These are phyloP conservation scores for Muscicapa comitata DNA, from an alignment of 2,797 vertebrate species.

Conservation along the genomic window DNA sequence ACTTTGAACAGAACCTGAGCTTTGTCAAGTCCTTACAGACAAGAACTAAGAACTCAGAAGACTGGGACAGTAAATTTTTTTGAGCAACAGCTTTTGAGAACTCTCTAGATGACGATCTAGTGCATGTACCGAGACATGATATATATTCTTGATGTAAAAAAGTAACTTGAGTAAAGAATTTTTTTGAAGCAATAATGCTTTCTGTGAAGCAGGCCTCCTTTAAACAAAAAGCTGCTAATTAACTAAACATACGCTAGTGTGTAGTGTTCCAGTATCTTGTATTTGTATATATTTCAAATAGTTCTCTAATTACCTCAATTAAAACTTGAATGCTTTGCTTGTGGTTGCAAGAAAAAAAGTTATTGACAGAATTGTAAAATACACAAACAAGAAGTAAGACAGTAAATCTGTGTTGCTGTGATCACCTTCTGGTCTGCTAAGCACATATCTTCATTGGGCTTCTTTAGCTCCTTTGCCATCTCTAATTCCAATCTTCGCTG, in stretches of 20 bases:
- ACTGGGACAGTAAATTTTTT: background rate
- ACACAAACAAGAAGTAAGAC: background rate
- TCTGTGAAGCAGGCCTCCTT: background rate
- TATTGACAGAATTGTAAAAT: background rate
- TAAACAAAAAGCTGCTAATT: background rate
- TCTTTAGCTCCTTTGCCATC: slow-evolving; percentile 94
- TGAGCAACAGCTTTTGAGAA: background rate
- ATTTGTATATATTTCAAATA: background rate
- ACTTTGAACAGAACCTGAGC: background rate
- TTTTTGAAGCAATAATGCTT: background rate
- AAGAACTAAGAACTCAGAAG: background rate
- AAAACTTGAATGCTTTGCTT: background rate
- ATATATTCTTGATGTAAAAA: background rate
- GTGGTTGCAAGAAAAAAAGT: background rate
- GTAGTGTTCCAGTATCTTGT: background rate
- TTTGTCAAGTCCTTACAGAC: background rate
- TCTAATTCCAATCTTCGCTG: slow-evolving; percentile 88
- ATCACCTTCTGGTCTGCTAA: slow-evolving; percentile 94
- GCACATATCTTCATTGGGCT: slow-evolving; percentile 96
- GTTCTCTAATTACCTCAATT: background rate
- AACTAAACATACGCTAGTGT: background rate
- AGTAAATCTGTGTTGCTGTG: background rate
- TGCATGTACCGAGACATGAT: background rate
- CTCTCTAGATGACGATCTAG: background rate
- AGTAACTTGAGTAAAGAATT: background rate